Evolutionary conservation across 2,113 vertebrate species (phyloP).

Genomic region (Varanus komodoensis): DNA sequence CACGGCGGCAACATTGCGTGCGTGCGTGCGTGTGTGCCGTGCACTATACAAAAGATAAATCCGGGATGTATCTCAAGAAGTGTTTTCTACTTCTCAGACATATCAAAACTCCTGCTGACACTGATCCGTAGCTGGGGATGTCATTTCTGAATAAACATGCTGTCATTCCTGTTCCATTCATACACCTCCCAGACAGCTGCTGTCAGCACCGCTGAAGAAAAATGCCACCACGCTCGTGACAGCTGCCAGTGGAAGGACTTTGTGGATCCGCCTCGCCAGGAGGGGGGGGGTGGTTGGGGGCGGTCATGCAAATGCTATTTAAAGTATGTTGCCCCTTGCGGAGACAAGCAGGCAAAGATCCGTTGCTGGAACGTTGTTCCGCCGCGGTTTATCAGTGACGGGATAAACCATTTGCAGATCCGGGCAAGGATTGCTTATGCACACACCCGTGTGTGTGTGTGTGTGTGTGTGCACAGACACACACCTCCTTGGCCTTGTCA

Average conservation of each 20-base stretch:
- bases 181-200: slow-evolving; percentile 91
- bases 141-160: slow-evolving; percentile 96
- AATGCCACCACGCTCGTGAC: slow-evolving; percentile 93
- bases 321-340: slow-evolving; percentile 81
- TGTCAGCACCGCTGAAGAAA: slow-evolving; percentile 92
- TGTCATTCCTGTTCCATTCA: slow-evolving; percentile 95
- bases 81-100: slow-evolving; percentile 83
- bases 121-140: slow-evolving; percentile 87
- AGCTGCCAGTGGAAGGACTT: slow-evolving; percentile 91
- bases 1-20: too few species aligned
- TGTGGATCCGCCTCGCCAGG: slow-evolving; percentile 81
- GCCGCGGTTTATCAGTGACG: slow-evolving; percentile 8
- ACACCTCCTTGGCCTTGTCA: too few species aligned
- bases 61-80: slow-evolving; percentile 79
- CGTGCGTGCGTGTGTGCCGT: slow-evolving; percentile 59
- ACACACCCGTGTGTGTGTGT: too few species aligned
- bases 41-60: slow-evolving; percentile 86
- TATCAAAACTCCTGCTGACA: slow-evolving; percentile 91
- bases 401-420: neutral
- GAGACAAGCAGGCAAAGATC: slow-evolving; percentile 71
- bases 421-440: neutral
- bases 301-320: slow-evolving; percentile 87
- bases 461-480: too few species aligned
- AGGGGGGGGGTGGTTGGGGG: slow-evolving; percentile 19
- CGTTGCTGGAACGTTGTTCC: slow-evolving; percentile 39